Conservation (phyloP, 1,140 invertebrate genomes). For the Pantala flavescens region DNA sequence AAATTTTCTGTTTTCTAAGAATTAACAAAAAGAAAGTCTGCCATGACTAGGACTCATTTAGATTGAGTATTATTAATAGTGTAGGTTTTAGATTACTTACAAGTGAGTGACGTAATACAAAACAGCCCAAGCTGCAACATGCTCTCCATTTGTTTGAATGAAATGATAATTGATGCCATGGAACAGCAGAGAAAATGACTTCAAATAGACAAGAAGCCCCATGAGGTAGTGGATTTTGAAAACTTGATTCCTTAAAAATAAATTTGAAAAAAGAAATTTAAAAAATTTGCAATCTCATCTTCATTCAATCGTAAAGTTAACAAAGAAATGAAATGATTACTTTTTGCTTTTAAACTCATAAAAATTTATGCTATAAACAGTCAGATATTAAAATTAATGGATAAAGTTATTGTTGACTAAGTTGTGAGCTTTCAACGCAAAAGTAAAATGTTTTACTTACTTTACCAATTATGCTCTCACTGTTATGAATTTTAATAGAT, state of each 20-base stretch:
- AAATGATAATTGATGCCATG: conserved; percentile 96
- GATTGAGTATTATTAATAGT: too few relatives aligned
- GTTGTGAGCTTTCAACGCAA: too few relatives aligned
- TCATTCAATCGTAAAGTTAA: background rate
- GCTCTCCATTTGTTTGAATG: conserved; percentile 85
- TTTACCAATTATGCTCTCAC: too few relatives aligned
- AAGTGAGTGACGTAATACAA: conserved; percentile 94
- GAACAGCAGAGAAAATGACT: conserved; percentile 84
- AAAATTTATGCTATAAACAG: too few relatives aligned
- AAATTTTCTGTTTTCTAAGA: too few relatives aligned
- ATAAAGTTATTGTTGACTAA: too few relatives aligned
- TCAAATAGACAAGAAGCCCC: conserved; percentile 86
- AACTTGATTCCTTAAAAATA: conserved; percentile 54
- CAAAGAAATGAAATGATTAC: background rate
- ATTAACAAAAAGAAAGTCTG: too few relatives aligned
- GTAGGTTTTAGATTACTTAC: conserved; percentile 38
- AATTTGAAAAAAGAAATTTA: conserved; percentile 27
- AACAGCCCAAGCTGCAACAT: conserved; percentile 94
- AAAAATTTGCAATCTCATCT: background rate
- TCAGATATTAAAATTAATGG: too few relatives aligned
- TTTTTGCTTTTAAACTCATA: too few relatives aligned
- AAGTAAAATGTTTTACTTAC: too few relatives aligned
- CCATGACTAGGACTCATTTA: too few relatives aligned
- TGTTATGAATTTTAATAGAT: too few relatives aligned
- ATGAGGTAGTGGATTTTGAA: conserved; percentile 97